Evolutionary conservation across 2,888 invertebrate species (phyloP), one percentile per base, ranked within the genome.

Genomic region (Theretra japonica): DNA sequence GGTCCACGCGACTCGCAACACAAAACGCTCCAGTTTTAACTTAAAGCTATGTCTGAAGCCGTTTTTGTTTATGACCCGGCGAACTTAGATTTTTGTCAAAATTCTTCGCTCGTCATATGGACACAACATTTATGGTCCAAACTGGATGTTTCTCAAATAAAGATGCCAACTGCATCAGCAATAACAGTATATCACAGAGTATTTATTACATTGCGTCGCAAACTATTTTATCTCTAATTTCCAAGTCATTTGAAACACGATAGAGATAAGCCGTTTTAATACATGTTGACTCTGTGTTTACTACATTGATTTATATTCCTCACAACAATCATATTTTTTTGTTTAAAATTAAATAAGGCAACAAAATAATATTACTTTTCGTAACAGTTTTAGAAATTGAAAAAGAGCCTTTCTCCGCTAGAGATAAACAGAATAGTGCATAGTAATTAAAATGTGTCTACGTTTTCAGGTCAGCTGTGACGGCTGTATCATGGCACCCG

Each of bases 401-500:
- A 65, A 48, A 6, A 23, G 41, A 48, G 15, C 23, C 21, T 23
- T 23, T 48, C 65, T 23, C 65, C 65, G 48, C 23, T 48, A 25
- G 48, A 6, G 3, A 28, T 5, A 17, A 21, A 23, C 48, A 21
- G 33, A 65, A 48, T 48, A 23, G 56, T 57, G 25, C 56, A 53
- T 48, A 56, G 33, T 62, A 71, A 65, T 65, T 33, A 19, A 71
- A 62, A 57, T 71, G 8, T 17, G 68, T 57, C 62, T 23, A 74
- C 73, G 8, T 72, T 90, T 92, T 82, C 95, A 98, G 98, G 91
- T 95, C 96, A 72, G 96, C 97, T 59, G 97, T 98, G 74, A 97
- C 97, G 74, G 98, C 98, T 58, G 98, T 98, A 58, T 96, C 97
- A 62, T 98, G 98, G 98, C 97, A 97, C 88, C 97, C 98, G 7